Evolutionary conservation across 2,797 vertebrate species (phyloP).

Genomic region (Harpagifer antarcticus): DNA sequence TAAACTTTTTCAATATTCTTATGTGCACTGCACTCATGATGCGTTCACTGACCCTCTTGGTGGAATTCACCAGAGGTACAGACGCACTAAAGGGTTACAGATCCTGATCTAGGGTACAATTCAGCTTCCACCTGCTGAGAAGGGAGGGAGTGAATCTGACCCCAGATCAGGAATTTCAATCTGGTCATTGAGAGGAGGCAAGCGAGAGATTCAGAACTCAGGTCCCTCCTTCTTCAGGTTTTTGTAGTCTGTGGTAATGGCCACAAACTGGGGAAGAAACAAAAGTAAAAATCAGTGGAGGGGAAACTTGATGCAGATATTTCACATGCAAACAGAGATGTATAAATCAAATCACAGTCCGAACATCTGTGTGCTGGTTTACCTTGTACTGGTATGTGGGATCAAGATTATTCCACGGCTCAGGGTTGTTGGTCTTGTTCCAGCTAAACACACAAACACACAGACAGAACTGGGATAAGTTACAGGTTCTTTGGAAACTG

Average conservation of each 20-base stretch:
- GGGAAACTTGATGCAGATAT: neutral
- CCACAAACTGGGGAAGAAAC: constrained; percentile 84
- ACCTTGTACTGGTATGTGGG: constrained; percentile 95
- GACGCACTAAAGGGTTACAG: constrained; percentile 7
- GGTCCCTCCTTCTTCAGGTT: constrained; percentile 91
- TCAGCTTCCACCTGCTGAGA: constrained; percentile 6
- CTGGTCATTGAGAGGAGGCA: constrained; percentile 18
- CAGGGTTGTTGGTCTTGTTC: constrained; percentile 91
- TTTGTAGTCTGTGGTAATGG: constrained; percentile 90
- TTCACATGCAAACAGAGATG: neutral
- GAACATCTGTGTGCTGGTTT: neutral
- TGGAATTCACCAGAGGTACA: constrained; percentile 18
- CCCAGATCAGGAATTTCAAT: constrained; percentile 20
- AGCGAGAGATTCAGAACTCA: constrained; percentile 85
- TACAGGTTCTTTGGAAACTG: neutral
- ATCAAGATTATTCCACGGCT: constrained; percentile 93
- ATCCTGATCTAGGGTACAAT: constrained; percentile 8
- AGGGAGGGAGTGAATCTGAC: neutral
- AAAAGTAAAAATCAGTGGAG: constrained; percentile 11
- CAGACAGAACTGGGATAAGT: neutral
- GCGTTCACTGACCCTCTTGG: neutral
- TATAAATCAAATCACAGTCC: neutral
- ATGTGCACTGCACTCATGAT: neutral
- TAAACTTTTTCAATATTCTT: constrained; percentile 4
- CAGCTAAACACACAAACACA: constrained; percentile 83